A percentile compares a stretch with the other conserved stretches of the same genome.
Evolutionary conservation across 2,113 vertebrate species (phyloP).

Genomic region (Cottus gobio): DNA sequence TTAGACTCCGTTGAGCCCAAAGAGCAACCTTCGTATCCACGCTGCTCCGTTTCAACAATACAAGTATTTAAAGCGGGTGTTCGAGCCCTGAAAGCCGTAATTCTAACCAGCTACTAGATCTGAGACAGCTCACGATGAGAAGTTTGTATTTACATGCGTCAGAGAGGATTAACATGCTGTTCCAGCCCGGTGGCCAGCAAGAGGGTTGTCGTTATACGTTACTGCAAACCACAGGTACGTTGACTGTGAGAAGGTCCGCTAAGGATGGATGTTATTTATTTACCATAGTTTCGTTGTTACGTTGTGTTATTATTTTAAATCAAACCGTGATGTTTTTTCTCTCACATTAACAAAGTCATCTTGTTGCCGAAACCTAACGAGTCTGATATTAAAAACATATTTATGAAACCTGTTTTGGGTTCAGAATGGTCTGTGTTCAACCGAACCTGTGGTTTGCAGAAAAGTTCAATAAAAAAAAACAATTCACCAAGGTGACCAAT

Average conservation of each 20-base stretch:
- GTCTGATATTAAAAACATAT: no score
- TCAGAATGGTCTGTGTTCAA: no score
- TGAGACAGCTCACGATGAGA: constrained; percentile 10
- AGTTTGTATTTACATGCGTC: constrained; percentile 10
- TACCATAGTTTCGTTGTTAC: no score
- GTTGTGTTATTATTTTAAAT: no score
- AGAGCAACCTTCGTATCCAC: neutral
- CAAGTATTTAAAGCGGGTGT: neutral
- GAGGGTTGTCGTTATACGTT: no score
- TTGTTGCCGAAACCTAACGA: no score
- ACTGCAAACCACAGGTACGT: neutral
- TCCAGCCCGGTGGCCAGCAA: no score
- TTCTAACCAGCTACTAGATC: neutral
- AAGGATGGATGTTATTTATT: no score
- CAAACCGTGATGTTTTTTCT: no score
- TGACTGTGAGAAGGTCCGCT: neutral
- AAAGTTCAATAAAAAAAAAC: neutral
- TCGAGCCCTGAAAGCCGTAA: neutral
- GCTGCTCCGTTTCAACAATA: neutral
- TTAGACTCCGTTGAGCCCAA: neutral
- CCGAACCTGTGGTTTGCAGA: no score
- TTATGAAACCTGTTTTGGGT: no score
- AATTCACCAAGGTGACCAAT: neutral
- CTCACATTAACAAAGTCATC: no score
- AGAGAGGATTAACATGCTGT: constrained; percentile 11